Percentiles rank a stretch among this genome's conserved stretches.
phyloP scores from a whole-genome alignment of 2,888 invertebrate species.

The Vesta saturnalis region DNA sequence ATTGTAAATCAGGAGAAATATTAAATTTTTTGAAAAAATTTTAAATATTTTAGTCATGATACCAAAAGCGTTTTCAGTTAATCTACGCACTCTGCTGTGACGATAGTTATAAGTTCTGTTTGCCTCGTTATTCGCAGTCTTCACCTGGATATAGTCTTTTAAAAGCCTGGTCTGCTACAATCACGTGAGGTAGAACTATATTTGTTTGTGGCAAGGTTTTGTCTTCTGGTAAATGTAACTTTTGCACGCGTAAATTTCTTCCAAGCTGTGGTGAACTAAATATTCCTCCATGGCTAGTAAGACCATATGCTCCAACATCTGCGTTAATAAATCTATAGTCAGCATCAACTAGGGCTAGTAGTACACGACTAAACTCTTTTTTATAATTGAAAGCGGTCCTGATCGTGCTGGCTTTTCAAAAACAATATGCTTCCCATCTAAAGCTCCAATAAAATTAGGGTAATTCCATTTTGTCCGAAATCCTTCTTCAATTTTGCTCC shows the following conservation, averaged over 20 bases:
- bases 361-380: constrained; percentile 16
- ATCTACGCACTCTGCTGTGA: too few relatives aligned
- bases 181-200: not conserved
- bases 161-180: too few relatives aligned
- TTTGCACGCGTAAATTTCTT: not conserved
- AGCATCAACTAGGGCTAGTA: constrained; percentile 20
- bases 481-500: too few relatives aligned
- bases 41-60: not conserved
- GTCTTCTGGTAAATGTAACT: not conserved
- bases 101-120: too few relatives aligned
- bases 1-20: too few relatives aligned
- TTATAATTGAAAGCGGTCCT: constrained; percentile 24
- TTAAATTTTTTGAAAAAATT: not conserved
- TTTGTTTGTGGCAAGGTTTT: not conserved
- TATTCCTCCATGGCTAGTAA: not conserved
- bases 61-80: not conserved
- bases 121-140: too few relatives aligned
- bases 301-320: not conserved
- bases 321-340: not conserved
- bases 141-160: too few relatives aligned
- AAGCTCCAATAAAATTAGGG: not conserved
- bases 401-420: constrained; percentile 19
- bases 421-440: constrained; percentile 18
- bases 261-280: not conserved
- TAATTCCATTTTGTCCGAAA: not conserved